A percentile compares a stretch with the other conserved stretches of the same genome.
phyloP scores from a whole-genome alignment of 2,888 invertebrate species.

The Ophioninae sp. region DNA sequence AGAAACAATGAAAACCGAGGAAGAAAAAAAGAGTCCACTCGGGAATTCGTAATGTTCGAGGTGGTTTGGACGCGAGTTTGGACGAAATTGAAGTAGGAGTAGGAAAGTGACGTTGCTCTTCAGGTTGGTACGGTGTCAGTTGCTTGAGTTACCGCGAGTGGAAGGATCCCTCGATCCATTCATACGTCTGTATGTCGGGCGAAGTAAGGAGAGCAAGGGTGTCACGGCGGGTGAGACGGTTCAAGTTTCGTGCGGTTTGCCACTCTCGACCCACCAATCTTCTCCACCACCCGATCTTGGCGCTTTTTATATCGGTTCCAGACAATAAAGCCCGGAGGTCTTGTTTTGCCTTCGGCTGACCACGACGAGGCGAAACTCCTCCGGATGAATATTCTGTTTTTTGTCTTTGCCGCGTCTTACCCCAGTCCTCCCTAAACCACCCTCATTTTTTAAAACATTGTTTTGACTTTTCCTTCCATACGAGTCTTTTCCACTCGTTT shows the following conservation, averaged over 20 bases:
- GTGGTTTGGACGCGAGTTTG: background rate
- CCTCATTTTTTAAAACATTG: slow-evolving; percentile 57
- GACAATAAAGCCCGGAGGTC: slow-evolving; percentile 76
- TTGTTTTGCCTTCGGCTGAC: slow-evolving; percentile 77
- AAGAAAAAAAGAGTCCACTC: too few species aligned
- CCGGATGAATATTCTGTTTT: slow-evolving; percentile 64
- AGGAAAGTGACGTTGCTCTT: background rate
- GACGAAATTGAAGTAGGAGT: background rate
- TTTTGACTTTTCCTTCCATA: slow-evolving; percentile 67
- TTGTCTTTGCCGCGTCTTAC: slow-evolving; percentile 29
- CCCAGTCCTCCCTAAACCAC: slow-evolving; percentile 43
- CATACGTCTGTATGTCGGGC: background rate
- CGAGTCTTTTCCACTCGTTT: slow-evolving; percentile 63
- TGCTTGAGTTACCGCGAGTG: slow-evolving; percentile 23
- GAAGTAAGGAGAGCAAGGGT: slow-evolving; percentile 16
- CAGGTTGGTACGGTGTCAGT: background rate
- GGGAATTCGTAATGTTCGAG: too few species aligned
- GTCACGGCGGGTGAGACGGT: slow-evolving; percentile 47
- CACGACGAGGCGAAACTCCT: slow-evolving; percentile 72
- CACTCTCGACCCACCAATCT: slow-evolving; percentile 40
- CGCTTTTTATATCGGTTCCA: slow-evolving; percentile 77
- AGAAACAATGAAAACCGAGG: too few species aligned
- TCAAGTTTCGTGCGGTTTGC: slow-evolving; percentile 63
- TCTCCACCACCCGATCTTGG: slow-evolving; percentile 57
- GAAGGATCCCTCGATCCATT: slow-evolving; percentile 2